A percentile compares a stretch with the other conserved stretches of the same genome.
These are phyloP conservation scores for Clarias platycephalus DNA, from an alignment of 2,797 vertebrate species.

Conservation along the genomic window DNA sequence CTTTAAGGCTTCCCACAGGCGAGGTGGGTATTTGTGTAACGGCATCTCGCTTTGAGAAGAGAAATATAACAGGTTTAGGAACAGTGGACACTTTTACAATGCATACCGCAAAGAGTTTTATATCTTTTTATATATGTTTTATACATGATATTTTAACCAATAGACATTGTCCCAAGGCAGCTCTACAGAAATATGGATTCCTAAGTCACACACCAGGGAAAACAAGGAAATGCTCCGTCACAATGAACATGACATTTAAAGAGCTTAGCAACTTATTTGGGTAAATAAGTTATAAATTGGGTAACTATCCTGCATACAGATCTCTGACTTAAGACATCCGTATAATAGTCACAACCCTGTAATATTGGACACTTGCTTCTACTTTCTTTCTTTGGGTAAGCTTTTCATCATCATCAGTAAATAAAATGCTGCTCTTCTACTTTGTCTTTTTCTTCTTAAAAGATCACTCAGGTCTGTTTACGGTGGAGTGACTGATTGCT, in stretches of 20 bases:
- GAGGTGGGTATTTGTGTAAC: constrained; percentile 79
- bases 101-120: background rate
- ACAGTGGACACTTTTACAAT: background rate
- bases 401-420: background rate
- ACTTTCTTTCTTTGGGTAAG: background rate
- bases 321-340: background rate
- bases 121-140: background rate
- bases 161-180: background rate
- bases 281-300: no score
- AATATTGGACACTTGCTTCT: background rate
- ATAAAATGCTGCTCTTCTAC: background rate
- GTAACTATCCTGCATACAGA: background rate
- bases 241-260: background rate
- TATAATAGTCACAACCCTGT: background rate
- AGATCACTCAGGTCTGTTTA: no score
- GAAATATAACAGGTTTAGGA: background rate
- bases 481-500: no score
- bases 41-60: constrained; percentile 74
- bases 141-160: background rate
- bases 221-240: background rate
- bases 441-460: background rate
- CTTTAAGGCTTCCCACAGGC: constrained; percentile 80
- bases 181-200: background rate
- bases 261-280: background rate
- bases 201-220: background rate